Conservation (phyloP, 2,888 invertebrate species). For the Dryobotodes eremita region DNA sequence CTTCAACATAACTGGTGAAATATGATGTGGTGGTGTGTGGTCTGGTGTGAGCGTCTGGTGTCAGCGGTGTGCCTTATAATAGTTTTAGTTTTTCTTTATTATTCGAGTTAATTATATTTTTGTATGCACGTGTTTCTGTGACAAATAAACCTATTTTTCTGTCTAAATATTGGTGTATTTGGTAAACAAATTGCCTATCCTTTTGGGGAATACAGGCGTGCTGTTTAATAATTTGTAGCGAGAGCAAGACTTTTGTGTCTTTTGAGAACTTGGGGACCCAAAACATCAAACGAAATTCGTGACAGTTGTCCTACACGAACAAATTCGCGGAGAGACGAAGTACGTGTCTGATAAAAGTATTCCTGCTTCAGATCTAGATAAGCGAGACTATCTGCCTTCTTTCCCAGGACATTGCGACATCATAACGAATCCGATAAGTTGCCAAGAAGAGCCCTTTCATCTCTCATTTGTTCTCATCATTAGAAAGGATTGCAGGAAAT, state of each 20-base stretch:
- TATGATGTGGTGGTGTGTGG: too few species aligned
- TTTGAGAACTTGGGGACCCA: neutral
- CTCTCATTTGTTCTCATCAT: constrained; percentile 39
- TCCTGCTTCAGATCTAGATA: constrained; percentile 6
- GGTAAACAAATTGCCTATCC: neutral
- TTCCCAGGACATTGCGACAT: constrained; percentile 40
- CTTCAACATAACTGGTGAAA: too few species aligned
- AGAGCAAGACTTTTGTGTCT: neutral
- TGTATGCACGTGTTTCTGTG: too few species aligned
- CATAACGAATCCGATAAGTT: constrained; percentile 4
- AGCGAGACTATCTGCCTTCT: neutral
- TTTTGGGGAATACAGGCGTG: neutral
- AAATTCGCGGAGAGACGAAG: neutral
- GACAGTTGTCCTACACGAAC: neutral
- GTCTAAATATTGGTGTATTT: neutral
- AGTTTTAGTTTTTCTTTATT: too few species aligned
- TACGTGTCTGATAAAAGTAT: constrained; percentile 4
- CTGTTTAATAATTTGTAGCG: neutral
- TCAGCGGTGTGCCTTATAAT: too few species aligned
- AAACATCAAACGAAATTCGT: neutral
- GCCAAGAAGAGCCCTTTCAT: constrained; percentile 8
- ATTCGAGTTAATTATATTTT: too few species aligned
- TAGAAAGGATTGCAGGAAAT: constrained; percentile 35
- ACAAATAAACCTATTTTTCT: too few species aligned
- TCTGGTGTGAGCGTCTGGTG: too few species aligned